Base-by-base conservation (phyloP, 2,888 invertebrate genomes). In the Calliphora vomitoria region DNA sequence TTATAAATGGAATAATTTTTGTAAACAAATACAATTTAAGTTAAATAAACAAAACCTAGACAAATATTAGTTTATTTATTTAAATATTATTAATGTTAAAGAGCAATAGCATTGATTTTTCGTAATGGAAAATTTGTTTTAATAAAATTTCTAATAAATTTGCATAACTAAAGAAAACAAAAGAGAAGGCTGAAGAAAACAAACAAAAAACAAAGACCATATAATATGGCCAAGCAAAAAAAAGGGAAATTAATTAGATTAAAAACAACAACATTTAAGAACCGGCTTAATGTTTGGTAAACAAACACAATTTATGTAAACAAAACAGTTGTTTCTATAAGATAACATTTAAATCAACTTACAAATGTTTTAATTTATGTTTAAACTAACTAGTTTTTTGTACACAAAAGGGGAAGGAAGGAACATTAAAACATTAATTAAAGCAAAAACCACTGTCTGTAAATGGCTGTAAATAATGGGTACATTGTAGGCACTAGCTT, bases 91-190 rank as follows among this genome's bases (percentile, higher is more conserved):
- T 18, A 10, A 60, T 31, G 5, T 13, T 35, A 38, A 31, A n/a
- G 35, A 35, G 6, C 35, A 62, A 8, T 13, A 55, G 15, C 20
- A 8, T 55, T 18, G 18, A 18, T 8, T 55, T n/a, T 38, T n/a
- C 20, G 8, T 13, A 80, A 71, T 50, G 71, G 60, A 80, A 60
- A 72, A 53, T 62, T 80, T 66, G 38, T 13, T 66, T 18, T 38
- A n/a, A 18, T 31, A 75, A 75, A 72, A 60, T 74, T 10, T 11
- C 20, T 20, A 72, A 58, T 44, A 38, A 58, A 72, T 44, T 72
- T 35, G n/a, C 18, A 50, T 60, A 41, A 71, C 11, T n/a, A 35
- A 41, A n/a, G 15, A 13, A 62, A 60, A 38, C 35, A 20, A 31
- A 55, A 55, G 18, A 53, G 15, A 25, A 47, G 47, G 15, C 5